Percentiles rank a stretch among this genome's conserved stretches.
Conservation (phyloP, 2,888 invertebrate genomes). For the Galerucella pusilla region DNA sequence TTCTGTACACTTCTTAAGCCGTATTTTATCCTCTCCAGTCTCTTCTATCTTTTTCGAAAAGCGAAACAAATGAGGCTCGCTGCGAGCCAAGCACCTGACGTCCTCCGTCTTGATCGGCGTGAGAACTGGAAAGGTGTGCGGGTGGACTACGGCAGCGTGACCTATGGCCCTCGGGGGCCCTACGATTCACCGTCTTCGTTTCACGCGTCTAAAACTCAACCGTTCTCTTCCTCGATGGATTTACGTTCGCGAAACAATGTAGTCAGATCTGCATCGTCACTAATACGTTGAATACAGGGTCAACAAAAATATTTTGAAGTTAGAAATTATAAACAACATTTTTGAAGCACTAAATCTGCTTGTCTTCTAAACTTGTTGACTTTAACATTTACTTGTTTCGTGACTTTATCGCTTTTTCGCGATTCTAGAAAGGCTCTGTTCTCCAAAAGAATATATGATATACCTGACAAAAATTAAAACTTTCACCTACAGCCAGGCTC, state of each 20-base stretch:
- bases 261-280: conserved; percentile 6
- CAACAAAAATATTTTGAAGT: too few relatives aligned
- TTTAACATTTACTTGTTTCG: too few relatives aligned
- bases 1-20: conserved; percentile 16
- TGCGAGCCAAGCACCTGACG: conserved; percentile 43
- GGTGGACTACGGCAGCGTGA: conserved; percentile 50
- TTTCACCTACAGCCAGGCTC: too few relatives aligned
- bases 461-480: neutral
- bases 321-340: too few relatives aligned
- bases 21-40: conserved; percentile 22
- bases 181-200: conserved; percentile 36
- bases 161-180: conserved; percentile 49
- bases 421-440: too few relatives aligned
- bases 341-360: too few relatives aligned
- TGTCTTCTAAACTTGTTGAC: too few relatives aligned
- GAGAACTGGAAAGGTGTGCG: conserved; percentile 52
- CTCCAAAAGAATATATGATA: neutral
- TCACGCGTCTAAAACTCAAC: conserved; percentile 13
- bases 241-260: conserved; percentile 6
- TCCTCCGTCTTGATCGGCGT: conserved; percentile 46
- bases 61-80: conserved; percentile 40
- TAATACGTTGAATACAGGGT: neutral
- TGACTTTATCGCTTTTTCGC: too few relatives aligned
- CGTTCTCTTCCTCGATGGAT: neutral
- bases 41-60: conserved; percentile 25